phyloP scores from a whole-genome alignment of 2,888 invertebrate species.

The Eudasyphora cyanicolor region DNA sequence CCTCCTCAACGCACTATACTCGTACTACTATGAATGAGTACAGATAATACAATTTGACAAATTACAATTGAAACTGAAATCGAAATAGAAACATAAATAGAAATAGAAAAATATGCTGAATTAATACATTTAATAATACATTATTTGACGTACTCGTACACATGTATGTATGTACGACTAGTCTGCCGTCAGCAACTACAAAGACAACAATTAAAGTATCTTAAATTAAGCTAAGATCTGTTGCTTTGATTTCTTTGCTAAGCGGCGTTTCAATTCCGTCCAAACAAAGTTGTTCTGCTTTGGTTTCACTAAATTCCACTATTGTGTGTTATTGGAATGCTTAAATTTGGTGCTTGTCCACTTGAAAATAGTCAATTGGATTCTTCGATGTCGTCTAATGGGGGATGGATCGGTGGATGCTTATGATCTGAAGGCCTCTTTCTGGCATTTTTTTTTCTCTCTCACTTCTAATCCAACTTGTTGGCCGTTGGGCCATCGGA shows the following conservation, averaged over 20 bases:
- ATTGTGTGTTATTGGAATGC: conserved; percentile 5
- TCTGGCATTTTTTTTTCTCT: background rate
- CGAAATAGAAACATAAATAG: background rate
- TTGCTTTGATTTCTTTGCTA: background rate
- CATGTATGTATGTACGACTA: too few relatives aligned
- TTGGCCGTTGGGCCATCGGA: too few relatives aligned
- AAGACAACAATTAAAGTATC: too few relatives aligned
- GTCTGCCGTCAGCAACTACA: too few relatives aligned
- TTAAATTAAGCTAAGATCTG: background rate
- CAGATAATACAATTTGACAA: conserved; percentile 2
- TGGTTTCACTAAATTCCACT: background rate
- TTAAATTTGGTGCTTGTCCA: conserved; percentile 19
- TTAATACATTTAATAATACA: conserved; percentile 4
- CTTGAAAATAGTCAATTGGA: conserved; percentile 34
- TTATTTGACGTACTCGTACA: background rate
- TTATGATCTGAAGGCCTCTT: conserved; percentile 51
- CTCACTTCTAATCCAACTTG: too few relatives aligned
- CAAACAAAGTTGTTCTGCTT: conserved; percentile 21
- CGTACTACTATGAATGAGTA: background rate
- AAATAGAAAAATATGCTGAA: background rate
- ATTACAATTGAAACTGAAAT: background rate
- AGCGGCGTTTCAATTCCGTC: background rate
- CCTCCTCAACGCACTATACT: background rate
- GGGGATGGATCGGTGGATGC: too few relatives aligned
- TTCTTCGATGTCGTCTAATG: conserved; percentile 33